Base-by-base conservation (phyloP, 2,113 vertebrate genomes). In the Oryzias curvinotus region DNA sequence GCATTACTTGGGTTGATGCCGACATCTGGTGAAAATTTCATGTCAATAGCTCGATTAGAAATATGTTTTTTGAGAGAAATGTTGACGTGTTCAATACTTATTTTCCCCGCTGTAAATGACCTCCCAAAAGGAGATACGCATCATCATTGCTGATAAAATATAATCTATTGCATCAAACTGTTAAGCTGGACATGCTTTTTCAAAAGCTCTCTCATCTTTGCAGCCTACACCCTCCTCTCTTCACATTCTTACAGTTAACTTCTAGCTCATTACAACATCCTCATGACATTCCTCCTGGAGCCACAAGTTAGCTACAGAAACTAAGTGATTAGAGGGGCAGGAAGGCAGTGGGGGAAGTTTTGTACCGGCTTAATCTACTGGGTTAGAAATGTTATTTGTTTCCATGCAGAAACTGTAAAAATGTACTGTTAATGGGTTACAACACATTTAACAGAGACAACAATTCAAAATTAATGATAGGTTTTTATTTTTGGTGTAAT, bases 251-350 rank as follows among this genome's bases (percentile, higher is more conserved):
- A 47, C 59, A 78, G 71, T 59, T 10, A 65, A 76, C 76, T 70
- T 65, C 59, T 73, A 66, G 73, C 74, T 80, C 80, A 83, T 80
- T 83, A 82, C 68, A 74, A 65, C 30, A 8, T 64, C 68, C 63
- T 75, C 59, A 57, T 51, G 68, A 68, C 73, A 81, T 74, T 48
- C 23, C 21, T 66, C 41, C 81, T 44, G 57, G 66, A 18, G 48
- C 65, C 63, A 81, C 69, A 68, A 78, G 65, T 56, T 68, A 52
- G 53, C 73, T 48, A 43, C 62, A 80, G 65, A 67, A 10, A 57
- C 55, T 23, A 59, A 73, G 44, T 57, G 56, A 76, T 75, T 55
- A 54, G 65, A 60, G 51, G 19, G 50, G 48, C 16, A 51, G 48
- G 67, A 47, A 69, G 13, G 73, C 58, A 55, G 52, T 52, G 48